A percentile compares a stretch with the other conserved stretches of the same genome.
Evolutionary conservation across 1,140 invertebrate genomes (phyloP).

Genomic region (Drosophila bifasciata): DNA sequence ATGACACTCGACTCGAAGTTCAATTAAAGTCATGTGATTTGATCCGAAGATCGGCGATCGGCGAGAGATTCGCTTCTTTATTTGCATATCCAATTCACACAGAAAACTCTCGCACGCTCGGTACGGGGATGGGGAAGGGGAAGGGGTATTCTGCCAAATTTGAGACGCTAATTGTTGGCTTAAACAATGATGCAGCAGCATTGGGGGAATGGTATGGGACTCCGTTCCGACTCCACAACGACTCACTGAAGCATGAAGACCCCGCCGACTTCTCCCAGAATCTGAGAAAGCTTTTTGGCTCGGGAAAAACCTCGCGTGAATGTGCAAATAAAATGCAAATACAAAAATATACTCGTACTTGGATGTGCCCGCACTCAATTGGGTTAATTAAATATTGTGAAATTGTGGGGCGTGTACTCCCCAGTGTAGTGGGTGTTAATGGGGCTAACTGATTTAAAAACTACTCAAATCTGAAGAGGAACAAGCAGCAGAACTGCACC

Average conservation of each 20-base stretch:
- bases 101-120: conserved; percentile 24
- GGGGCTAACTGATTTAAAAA: conserved; percentile 10
- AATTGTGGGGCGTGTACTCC: conserved; percentile 17
- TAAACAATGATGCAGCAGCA: conserved; percentile 33
- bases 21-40: conserved; percentile 79
- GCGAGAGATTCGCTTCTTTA: conserved; percentile 36
- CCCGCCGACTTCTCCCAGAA: no score
- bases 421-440: conserved; percentile 15
- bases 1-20: conserved; percentile 66
- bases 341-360: no score
- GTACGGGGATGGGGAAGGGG: background rate
- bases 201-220: conserved; percentile 2
- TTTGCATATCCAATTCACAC: conserved; percentile 76
- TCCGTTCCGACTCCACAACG: background rate
- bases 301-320: conserved; percentile 18
- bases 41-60: conserved; percentile 40
- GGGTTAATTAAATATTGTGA: conserved; percentile 65
- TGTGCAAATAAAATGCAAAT: conserved; percentile 37
- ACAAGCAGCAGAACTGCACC: no score
- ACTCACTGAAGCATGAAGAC: conserved; percentile 48
- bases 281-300: conserved; percentile 2
- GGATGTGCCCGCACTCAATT: conserved; percentile 31
- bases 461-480: background rate
- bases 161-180: conserved; percentile 66
- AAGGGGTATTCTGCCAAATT: conserved; percentile 33